These are phyloP conservation scores for Onychomys arenicola DNA, from an alignment of 2,797 vertebrate genomes.

Conservation along the genomic window DNA sequence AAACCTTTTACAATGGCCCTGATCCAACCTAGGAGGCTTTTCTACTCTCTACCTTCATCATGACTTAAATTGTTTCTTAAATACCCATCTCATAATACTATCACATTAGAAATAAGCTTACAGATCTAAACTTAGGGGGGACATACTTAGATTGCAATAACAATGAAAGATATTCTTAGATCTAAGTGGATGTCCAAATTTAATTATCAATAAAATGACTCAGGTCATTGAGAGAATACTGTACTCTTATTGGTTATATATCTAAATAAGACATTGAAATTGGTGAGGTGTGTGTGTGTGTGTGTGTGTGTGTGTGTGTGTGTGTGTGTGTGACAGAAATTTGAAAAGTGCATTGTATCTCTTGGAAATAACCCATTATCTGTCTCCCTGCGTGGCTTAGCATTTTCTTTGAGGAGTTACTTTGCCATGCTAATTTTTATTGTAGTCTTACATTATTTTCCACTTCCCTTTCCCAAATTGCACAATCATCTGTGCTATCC, in stretches of 20 bases:
- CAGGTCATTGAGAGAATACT: not conserved
- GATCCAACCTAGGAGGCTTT: not conserved
- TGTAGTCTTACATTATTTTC: constrained; percentile 43
- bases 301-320: too few species aligned
- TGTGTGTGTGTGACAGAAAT: constrained; percentile 7
- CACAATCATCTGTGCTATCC: not conserved
- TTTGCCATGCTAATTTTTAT: constrained; percentile 1
- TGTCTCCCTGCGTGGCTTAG: not conserved
- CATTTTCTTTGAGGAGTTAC: constrained; percentile 8
- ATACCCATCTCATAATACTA: not conserved
- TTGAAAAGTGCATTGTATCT: constrained; percentile 23
- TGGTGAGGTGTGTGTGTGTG: not conserved
- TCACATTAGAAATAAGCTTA: not conserved
- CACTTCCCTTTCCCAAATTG: constrained; percentile 1
- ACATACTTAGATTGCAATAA: not conserved
- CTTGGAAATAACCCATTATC: constrained; percentile 2
- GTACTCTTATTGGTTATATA: not conserved
- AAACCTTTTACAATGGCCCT: not conserved
- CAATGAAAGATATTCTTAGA: constrained; percentile 25
- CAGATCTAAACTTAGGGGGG: not conserved
- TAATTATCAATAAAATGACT: constrained; percentile 43
- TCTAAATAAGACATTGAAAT: constrained; percentile 17
- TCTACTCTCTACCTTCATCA: not conserved
- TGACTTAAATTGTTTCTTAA: not conserved
- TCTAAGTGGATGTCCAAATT: constrained; percentile 23